Base-by-base conservation (phyloP, 2,113 vertebrate species). In the Engystomops pustulosus region DNA sequence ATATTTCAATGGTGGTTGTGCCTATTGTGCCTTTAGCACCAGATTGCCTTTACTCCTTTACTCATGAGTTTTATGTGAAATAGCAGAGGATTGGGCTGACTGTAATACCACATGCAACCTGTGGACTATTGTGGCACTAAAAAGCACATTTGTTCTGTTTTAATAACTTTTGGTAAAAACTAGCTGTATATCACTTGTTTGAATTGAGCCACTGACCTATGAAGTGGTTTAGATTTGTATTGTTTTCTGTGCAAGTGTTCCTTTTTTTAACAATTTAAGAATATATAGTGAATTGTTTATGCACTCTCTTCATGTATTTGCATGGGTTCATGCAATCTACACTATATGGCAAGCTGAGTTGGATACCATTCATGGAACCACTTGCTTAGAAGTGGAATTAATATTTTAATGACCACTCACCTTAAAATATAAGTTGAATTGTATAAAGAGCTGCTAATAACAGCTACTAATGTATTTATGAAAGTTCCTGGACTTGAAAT, bases 381-480 rank as follows among this genome's bases (percentile, higher is more conserved):
- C 30, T 65, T 67, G 62, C 62, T 67, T 20, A 67, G 62, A 34
- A 67, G 62, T 67, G 32, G 62, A 67, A 36, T 67, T 67, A 67
- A 67, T 67, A 12, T 67, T 67, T 67, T 67, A 67, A 67, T 67
- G 30, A 36, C 30, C 62, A 67, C 62, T 36, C 34, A 36, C 68
- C 68, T 36, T 23, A 41, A 70, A 69, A 38, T 44, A 70, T 70
- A 70, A 70, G 36, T 23, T 23, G 9, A 41, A 41, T n/a, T 23
- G 2, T n/a, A 18, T 41, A 70, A 70, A 70, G 68, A 41, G 36
- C 68, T 25, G 36, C 34, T 70, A 70, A 70, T 70, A 23, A 44
- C 68, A 70, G 23, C 62, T 17, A 36, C 18, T 67, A 67, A 67
- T 67, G 62, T 67, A 67, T 67, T 65, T 67, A 36, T 67, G 62